A percentile compares a stretch with the other conserved stretches of the same genome.
Conservation (phyloP, 2,113 vertebrate species). For the Sciurus niger region DNA sequence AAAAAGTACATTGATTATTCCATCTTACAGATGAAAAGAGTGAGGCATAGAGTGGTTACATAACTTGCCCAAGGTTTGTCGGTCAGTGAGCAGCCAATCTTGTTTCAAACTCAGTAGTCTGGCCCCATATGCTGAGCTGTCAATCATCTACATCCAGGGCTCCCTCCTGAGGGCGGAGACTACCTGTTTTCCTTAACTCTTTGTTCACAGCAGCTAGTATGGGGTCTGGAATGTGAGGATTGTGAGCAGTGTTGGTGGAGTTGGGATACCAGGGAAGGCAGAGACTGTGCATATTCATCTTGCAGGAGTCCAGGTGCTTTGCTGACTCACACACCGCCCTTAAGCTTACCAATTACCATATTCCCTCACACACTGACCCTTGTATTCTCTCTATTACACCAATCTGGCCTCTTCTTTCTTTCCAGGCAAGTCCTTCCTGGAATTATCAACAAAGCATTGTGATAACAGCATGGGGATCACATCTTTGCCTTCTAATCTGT, state of each 20-base stretch:
- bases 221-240: not conserved
- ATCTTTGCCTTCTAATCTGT: constrained; percentile 36
- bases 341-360: not conserved
- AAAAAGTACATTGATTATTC: not conserved
- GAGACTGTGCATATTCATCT: not conserved
- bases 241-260: not conserved
- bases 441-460: not conserved
- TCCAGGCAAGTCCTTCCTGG: not conserved
- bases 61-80: not conserved
- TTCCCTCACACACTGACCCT: not conserved
- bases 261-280: not conserved
- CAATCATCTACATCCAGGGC: not conserved
- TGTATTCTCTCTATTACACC: not conserved
- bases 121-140: not conserved
- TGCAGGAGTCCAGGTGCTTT: not conserved
- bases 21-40: not conserved
- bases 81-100: not conserved
- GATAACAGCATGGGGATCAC: not conserved
- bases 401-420: constrained; percentile 7
- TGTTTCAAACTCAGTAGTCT: not conserved
- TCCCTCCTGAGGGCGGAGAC: not conserved
- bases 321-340: not conserved
- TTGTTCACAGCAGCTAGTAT: not conserved
- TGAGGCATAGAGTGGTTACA: not conserved
- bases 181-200: not conserved